Conservation (phyloP, 2,113 vertebrate genomes). For the Cyprinodon variegatus region DNA sequence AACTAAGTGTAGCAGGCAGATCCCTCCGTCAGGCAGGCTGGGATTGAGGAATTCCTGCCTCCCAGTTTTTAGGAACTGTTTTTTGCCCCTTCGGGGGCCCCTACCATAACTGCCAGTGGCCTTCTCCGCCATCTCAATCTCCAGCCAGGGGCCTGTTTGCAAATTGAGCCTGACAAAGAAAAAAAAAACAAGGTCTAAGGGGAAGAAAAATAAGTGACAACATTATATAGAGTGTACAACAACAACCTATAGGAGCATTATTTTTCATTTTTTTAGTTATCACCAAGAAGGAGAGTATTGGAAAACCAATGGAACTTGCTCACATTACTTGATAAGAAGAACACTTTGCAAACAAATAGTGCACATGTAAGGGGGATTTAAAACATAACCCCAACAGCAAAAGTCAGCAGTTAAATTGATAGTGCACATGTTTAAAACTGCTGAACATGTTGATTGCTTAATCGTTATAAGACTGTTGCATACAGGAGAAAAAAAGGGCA, state of each 20-base stretch:
- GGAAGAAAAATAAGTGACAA: conserved; percentile 39
- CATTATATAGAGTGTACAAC: conserved; percentile 55
- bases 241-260: neutral
- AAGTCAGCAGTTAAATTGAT: neutral
- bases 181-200: conserved; percentile 38
- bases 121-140: conserved; percentile 69
- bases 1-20: conserved; percentile 80
- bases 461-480: no score
- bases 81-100: conserved; percentile 91
- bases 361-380: neutral
- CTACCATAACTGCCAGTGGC: conserved; percentile 88
- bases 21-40: conserved; percentile 78
- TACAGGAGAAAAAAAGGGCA: no score
- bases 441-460: conserved; percentile 33
- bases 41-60: conserved; percentile 90
- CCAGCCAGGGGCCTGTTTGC: conserved; percentile 79
- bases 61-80: conserved; percentile 85
- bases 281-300: neutral
- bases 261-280: neutral
- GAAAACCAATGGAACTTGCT: neutral
- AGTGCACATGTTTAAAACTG: conserved; percentile 4
- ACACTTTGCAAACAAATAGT: neutral
- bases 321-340: neutral
- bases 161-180: conserved; percentile 86
- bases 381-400: neutral